Evolutionary conservation across 2,888 invertebrate genomes (phyloP), one percentile per base, ranked within the genome.

Genomic region (Diarsia dahlii): DNA sequence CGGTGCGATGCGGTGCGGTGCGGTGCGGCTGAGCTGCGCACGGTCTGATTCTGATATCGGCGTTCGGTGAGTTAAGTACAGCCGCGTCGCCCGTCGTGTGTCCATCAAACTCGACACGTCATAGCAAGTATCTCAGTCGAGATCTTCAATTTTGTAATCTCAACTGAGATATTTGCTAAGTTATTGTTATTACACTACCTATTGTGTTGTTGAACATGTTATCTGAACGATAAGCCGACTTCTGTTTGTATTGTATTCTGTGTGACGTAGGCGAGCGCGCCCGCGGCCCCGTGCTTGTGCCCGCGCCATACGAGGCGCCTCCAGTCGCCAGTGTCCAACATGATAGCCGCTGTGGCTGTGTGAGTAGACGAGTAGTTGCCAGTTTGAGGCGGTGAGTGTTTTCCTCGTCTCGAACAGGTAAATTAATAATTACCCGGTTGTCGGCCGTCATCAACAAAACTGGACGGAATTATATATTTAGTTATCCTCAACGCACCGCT

Each of bases 391-490:
- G 45, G 46, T 20, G 39, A 50, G 46, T 34, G 56, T 80, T 80
- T 82, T 82, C 82, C 80, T 80, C 67, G 63, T 78, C 52, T 18
- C n/a, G 34, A 82, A 50, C 78, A 67, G 67, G 82, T 82, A 67
- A 81, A 69, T 62, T 50, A 60, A 46, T 67, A 71, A 76, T 63
- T 48, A 39, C 28, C n/a, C n/a, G 20, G 39, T 28, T 20, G 45
- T n/a, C 63, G 54, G 62, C n/a, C 80, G 80, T 78, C 80, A 60
- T 71, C 78, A 48, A 23, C 71, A 23, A 60, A 82, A 77, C 63
- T 71, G 67, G 48, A 56, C 46, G 63, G 50, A 82, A 67, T 66
- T 50, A 64, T 50, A 18, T 54, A n/a, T 50, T 66, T 50, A 34
- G 60, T 82, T 80, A 68, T 82, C 78, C 80, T 72, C 72, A 72